A percentile compares a stretch with the other conserved stretches of the same genome.
Evolutionary conservation across 1,140 invertebrate genomes (phyloP).

Genomic region (Gryon sp.): DNA sequence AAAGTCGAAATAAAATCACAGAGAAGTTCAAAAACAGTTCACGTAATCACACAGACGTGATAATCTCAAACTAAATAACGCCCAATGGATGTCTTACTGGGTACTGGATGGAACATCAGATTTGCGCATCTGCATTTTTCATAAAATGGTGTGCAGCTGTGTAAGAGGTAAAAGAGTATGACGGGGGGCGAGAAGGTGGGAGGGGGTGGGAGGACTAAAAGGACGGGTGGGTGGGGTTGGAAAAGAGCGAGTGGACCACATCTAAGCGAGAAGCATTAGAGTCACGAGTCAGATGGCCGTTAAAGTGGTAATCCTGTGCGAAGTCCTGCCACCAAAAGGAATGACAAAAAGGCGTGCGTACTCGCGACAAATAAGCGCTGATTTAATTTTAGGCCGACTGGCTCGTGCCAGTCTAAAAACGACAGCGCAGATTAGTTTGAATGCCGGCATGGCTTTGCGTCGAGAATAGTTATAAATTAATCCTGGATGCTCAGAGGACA

Average conservation of each 20-base stretch:
- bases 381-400: slow-evolving; percentile 74
- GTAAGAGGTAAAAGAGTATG: not conserved
- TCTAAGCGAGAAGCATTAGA: slow-evolving; percentile 38
- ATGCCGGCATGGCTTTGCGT: slow-evolving; percentile 64
- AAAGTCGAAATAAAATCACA: slow-evolving; percentile 12
- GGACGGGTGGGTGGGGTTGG: no score
- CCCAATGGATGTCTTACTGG: slow-evolving; percentile 28
- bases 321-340: slow-evolving; percentile 63
- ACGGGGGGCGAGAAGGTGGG: not conserved
- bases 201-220: no score
- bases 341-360: slow-evolving; percentile 64
- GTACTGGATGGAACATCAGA: slow-evolving; percentile 37
- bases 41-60: slow-evolving; percentile 37
- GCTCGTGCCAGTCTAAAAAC: slow-evolving; percentile 64
- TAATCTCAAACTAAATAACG: slow-evolving; percentile 54
- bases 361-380: slow-evolving; percentile 73
- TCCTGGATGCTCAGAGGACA: slow-evolving; percentile 63
- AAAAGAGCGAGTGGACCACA: slow-evolving; percentile 5
- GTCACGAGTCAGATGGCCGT: slow-evolving; percentile 60
- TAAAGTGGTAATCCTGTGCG: slow-evolving; percentile 67
- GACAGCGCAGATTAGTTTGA: slow-evolving; percentile 72
- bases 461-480: slow-evolving; percentile 75
- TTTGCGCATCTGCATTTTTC: slow-evolving; percentile 46
- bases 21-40: slow-evolving; percentile 15
- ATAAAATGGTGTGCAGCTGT: slow-evolving; percentile 26